Conservation (phyloP, 2,113 vertebrate species). For the Maylandia zebra region DNA sequence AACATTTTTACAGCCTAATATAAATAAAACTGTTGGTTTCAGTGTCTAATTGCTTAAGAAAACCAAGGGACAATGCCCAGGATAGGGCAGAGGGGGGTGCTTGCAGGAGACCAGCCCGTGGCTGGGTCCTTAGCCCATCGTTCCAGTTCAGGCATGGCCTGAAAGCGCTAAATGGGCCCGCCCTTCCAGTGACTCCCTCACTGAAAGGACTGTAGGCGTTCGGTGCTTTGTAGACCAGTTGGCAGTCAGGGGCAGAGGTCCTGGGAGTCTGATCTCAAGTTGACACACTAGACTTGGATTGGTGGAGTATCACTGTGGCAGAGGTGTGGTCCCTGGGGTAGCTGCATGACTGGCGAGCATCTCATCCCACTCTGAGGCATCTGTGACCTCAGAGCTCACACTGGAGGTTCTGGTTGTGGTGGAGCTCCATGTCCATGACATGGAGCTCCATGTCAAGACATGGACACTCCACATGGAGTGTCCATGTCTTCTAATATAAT, state of each 20-base stretch:
- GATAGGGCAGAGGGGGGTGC: neutral
- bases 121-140: neutral
- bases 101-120: neutral
- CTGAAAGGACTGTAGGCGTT: neutral
- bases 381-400: neutral
- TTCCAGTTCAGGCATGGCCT: neutral
- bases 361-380: neutral
- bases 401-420: rapidly evolving
- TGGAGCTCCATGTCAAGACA: too few species aligned
- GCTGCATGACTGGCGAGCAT: neutral
- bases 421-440: too few species aligned
- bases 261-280: neutral
- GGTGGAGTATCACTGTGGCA: neutral
- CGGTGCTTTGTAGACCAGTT: neutral
- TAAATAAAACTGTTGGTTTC: neutral
- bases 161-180: neutral
- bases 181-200: neutral
- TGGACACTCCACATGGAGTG: neutral
- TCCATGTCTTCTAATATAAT: neutral
- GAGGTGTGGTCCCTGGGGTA: neutral
- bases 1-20: neutral
- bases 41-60: neutral
- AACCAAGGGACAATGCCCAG: neutral
- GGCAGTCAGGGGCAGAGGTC: neutral
- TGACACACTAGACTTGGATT: neutral